Evolutionary conservation across 2,888 invertebrate genomes (phyloP), one percentile per base, ranked within the genome.

Genomic region (Copidosoma aretas): DNA sequence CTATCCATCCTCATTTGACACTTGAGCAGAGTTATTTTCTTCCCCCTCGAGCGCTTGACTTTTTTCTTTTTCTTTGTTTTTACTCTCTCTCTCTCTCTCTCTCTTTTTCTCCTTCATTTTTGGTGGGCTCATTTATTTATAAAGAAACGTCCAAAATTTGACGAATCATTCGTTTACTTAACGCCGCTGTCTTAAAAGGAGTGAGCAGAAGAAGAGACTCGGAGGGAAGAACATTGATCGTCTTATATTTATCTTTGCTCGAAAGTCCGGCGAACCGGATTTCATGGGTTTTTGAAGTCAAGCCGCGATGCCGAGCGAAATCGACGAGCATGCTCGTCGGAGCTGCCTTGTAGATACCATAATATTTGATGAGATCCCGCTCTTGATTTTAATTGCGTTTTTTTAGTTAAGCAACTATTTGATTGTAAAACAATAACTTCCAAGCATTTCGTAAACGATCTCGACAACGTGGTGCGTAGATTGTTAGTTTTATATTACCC

Each of bases 151-250:
- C 71, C 66, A 71, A 68, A 71, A 68, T 57, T 71, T 71, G 71
- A 71, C 71, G 71, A 71, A 71, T 71, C 66, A 71, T 71, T 68
- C 71, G 71, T 71, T 71, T 71, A 71, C 71, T 71, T 66, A 71
- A 58, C 68, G 61, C 66, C 54, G 46, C 41, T 41, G 61, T 22
- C 12, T 43, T 49, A 51, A 39, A 25, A 10, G 19, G 1, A 61
- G 57, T 1, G 60, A 46, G 60, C 39, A 14, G 46, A 21, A 46
- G 54, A 25, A 43, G 22, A 52, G 53, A n/a, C n/a, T n/a, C n/a
- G n/a, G 65, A 54, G 52, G 25, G 54, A 65, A 52, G 52, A n/a
- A 25, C 39, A n/a, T 60, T 58, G 64, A 67, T 67, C 64, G 67
- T 58, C 67, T 67, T 60, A 8, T 71, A 67, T 71, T 71, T 71